Evolutionary conservation across 2,113 vertebrate species (phyloP), one percentile per base, ranked within the genome.

Genomic region (Spheniscus mendiculus): DNA sequence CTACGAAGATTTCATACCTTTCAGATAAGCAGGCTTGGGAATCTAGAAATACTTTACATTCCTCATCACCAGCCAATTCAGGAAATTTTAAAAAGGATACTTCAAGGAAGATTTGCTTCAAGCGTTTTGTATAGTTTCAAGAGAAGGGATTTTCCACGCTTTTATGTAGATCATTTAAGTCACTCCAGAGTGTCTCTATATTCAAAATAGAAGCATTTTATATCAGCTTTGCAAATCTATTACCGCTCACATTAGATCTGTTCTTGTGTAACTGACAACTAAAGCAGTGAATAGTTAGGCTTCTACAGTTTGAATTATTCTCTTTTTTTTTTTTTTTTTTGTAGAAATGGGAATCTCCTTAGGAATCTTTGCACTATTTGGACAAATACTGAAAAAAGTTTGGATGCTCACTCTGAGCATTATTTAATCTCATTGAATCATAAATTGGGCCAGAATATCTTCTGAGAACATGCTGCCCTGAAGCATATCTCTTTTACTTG

Each of bases 11-110:
- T 71, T 90, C 26, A 5, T 34, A 2, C 50, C 65, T 86, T 72
- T 91, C 58, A 73, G 55, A 77, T n/a, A 92, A 91, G 50, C 15
- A 52, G 30, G 7, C 19, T 90, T 45, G 4, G 19, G 50, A 79
- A 65, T 70, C 25, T 77, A 87, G 74, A 92, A 94, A 92, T 96
- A 86, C 76, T 91, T 95, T 55, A 66, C 82, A 73, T 93, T 88
- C 90, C 44, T 76, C 21, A 73, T 44, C 53, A 71, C 9, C 79
- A 94, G 58, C 40, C 96, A 88, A 34, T 53, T 83, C 82, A 90
- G 74, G 62, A 96, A 94, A 90, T 86, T 92, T 95, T 88, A 2
- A 83, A 92, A 89, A 62, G 62, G 62, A 10, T 70, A 92, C 87
- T 91, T 97, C 91, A 96, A 72, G 26, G 52, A 76, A 91, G 44